Evolutionary conservation across 2,888 invertebrate species (phyloP).

Genomic region (Priocnemis perturbator): DNA sequence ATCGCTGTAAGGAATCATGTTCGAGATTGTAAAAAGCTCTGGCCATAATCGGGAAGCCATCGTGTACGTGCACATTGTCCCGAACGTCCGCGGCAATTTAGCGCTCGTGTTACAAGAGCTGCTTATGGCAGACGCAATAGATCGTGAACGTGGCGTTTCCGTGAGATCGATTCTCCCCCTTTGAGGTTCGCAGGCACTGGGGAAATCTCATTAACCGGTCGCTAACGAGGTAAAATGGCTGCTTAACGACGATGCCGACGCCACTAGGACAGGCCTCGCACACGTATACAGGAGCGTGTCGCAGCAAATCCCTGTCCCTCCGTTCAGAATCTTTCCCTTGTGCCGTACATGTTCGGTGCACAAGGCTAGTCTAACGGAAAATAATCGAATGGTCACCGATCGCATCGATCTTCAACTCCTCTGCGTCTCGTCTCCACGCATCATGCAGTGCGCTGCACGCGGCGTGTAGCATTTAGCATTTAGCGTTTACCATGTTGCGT

Average conservation of each 20-base stretch:
- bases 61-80: too few relatives aligned
- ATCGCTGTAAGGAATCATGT: too few relatives aligned
- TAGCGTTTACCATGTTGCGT: not conserved
- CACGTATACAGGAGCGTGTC: conserved; percentile 4
- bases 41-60: too few relatives aligned
- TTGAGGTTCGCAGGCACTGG: conserved; percentile 30
- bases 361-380: conserved; percentile 34
- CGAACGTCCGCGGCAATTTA: too few relatives aligned
- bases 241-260: conserved; percentile 28
- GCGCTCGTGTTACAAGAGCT: not conserved
- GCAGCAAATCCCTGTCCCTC: too few relatives aligned
- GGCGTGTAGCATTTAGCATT: too few relatives aligned
- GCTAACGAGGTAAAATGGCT: conserved; percentile 41
- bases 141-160: not conserved
- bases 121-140: conserved; percentile 7
- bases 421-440: not conserved
- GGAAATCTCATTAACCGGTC: conserved; percentile 47
- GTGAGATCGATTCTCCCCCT: conserved; percentile 32
- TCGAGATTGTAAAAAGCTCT: too few relatives aligned
- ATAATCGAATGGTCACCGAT: conserved; percentile 32
- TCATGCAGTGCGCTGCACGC: too few relatives aligned
- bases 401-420: conserved; percentile 7
- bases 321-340: not conserved
- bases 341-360: not conserved
- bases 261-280: not conserved